A percentile compares a stretch with the other conserved stretches of the same genome.
phyloP scores from a whole-genome alignment of 92 coral and sea anemone species.

The Siderastrea radians region DNA sequence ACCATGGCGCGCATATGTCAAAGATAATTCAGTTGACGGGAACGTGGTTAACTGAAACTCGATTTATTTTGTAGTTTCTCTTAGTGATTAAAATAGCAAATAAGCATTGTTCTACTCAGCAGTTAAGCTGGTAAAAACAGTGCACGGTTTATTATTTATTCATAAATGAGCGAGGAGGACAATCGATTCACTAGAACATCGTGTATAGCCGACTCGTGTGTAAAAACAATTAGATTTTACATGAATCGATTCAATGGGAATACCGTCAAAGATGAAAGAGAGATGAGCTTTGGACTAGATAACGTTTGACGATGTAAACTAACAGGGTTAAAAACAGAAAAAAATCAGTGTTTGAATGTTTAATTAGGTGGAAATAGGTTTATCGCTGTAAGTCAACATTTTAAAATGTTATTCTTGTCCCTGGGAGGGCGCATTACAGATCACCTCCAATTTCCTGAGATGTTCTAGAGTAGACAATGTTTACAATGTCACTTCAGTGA shows the following conservation, averaged over 20 bases:
- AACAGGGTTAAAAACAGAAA: conserved; percentile 1
- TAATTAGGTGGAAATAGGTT: conserved; percentile 24
- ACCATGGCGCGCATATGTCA: conserved; percentile 33
- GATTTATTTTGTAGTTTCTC: conserved; percentile 3
- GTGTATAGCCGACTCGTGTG: conserved; percentile 26
- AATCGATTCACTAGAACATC: conserved; percentile 22
- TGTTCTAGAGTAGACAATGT: conserved; percentile 52
- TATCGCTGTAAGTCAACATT: conserved; percentile 15
- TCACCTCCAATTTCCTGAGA: conserved; percentile 47
- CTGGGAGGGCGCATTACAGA: conserved; percentile 35
- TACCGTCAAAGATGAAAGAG: conserved; percentile 1
- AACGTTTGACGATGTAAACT: conserved; percentile 15
- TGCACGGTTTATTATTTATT: conserved; percentile 38
- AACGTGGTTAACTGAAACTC: background rate
- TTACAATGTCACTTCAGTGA: conserved; percentile 71
- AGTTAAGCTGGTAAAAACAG: conserved; percentile 23
- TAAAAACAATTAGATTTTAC: conserved; percentile 40
- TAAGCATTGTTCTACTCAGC: conserved; percentile 16
- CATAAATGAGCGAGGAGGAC: conserved; percentile 17
- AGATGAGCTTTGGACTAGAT: background rate
- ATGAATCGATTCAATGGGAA: conserved; percentile 10
- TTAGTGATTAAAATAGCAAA: conserved; percentile 7
- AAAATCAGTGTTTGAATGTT: conserved; percentile 10
- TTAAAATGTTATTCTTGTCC: conserved; percentile 12
- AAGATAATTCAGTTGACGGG: background rate